Percentiles rank a stretch among this genome's conserved stretches.
Evolutionary conservation across 1,140 invertebrate genomes (phyloP).

Genomic region (Danaus melanippus): DNA sequence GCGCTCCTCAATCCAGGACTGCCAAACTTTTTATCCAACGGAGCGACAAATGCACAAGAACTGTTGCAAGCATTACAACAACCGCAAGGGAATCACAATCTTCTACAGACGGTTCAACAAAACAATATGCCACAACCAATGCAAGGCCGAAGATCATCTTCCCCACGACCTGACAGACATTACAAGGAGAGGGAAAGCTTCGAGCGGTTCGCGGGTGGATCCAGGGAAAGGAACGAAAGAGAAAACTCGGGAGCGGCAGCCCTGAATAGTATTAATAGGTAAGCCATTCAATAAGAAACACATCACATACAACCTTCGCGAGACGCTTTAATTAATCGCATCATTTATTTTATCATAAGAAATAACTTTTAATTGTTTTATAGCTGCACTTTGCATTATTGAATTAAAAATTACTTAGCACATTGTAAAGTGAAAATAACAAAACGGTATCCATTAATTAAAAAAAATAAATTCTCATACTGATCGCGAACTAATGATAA

Average conservation of each 20-base stretch:
- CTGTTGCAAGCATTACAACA: slow-evolving; percentile 77
- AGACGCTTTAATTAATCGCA: no score
- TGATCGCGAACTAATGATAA: no score
- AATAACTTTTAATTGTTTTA: no score
- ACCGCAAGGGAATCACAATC: slow-evolving; percentile 57
- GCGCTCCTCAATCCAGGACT: slow-evolving; percentile 76
- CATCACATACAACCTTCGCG: no score
- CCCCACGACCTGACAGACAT: slow-evolving; percentile 60
- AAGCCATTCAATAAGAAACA: slow-evolving; percentile 23
- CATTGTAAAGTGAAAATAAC: no score
- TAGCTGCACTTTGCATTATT: no score
- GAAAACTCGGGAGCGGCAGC: slow-evolving; percentile 54
- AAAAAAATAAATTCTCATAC: no score
- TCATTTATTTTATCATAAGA: no score
- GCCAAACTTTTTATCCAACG: slow-evolving; percentile 80
- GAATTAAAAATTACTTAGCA: no score
- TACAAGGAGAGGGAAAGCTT: slow-evolving; percentile 69
- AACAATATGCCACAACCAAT: slow-evolving; percentile 58
- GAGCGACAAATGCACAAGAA: slow-evolving; percentile 75
- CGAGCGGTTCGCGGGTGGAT: slow-evolving; percentile 49
- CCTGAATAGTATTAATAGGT: slow-evolving; percentile 71
- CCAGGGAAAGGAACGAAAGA: slow-evolving; percentile 62
- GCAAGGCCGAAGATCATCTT: slow-evolving; percentile 56
- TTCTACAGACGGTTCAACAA: slow-evolving; percentile 66
- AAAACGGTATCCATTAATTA: no score